Conservation (phyloP, 2,113 vertebrate genomes). For the Balaenoptera acutorostrata region DNA sequence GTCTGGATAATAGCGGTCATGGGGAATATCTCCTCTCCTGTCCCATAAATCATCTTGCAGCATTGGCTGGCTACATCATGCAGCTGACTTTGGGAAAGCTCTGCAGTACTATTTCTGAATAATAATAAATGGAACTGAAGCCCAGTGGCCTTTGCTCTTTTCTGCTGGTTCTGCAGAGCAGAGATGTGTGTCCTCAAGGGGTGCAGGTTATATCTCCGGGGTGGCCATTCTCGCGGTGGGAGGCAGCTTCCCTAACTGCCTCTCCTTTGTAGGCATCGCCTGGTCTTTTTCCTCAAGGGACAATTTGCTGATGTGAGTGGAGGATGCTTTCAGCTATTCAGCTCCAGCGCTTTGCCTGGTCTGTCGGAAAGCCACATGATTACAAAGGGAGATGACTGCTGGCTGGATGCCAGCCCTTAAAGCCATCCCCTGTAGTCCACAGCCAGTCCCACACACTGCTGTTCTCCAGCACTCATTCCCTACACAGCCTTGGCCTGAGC, state of each 20-base stretch:
- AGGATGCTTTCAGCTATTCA: background rate
- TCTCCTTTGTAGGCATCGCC: background rate
- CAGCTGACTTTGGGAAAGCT: constrained; percentile 56
- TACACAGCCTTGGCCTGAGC: background rate
- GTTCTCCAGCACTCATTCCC: background rate
- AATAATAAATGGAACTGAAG: constrained; percentile 24
- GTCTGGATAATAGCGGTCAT: background rate
- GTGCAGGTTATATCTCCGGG: background rate
- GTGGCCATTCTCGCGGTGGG: background rate
- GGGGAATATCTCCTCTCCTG: background rate
- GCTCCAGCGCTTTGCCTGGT: background rate
- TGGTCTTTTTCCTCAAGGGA: constrained; percentile 7
- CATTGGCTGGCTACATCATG: background rate
- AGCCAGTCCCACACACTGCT: background rate
- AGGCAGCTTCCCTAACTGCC: constrained; percentile 10
- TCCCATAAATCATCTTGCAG: constrained; percentile 43
- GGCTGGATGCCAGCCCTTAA: background rate
- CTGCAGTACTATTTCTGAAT: constrained; percentile 49
- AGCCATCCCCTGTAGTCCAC: background rate
- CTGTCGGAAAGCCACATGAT: background rate
- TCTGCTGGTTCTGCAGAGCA: background rate
- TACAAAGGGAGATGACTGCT: background rate
- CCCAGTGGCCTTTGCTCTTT: constrained; percentile 32
- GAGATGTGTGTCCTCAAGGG: background rate
- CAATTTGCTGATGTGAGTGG: background rate